Base-by-base conservation (phyloP, 2,113 vertebrate species). In the Burhinus bistriatus region DNA sequence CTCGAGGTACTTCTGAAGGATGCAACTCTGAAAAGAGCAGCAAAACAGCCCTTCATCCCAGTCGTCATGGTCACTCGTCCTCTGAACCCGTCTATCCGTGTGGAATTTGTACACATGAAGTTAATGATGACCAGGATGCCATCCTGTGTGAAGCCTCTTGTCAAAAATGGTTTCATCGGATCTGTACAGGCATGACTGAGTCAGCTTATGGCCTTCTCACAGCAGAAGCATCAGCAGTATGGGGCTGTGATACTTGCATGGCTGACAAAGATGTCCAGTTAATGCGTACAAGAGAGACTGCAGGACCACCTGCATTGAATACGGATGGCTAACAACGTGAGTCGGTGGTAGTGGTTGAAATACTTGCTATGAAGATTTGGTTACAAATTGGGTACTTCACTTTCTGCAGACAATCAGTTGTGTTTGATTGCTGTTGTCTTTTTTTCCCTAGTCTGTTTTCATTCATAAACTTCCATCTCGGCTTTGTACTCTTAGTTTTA, bases 151-250 rank as follows among this genome's bases (percentile, higher is more conserved):
- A 99, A 94, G 98, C 98, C 22, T 99, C 98, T 14, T 99, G 99
- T 91, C 98, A 98, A 75, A 99, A 99, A 25, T 99, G 98, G 99
- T 99, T 99, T 89, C 99, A 99, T 72, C 98, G 98, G 30, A 75
- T 98, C 80, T 99, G 99, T 57, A 99, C 98, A 0, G 99, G 99
- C n/a, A 98, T 99, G 98, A 99, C 98, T 1, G 98, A 99, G 95
- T 98, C 98, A 3, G 98, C 98, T 9, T 99, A 99, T 4, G 98
- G 98, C 51, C 97, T 99, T 19, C 98, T 99, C 8, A 99, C 98
- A 2, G 98, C 98, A 5, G 98, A 99, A 94, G 96, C 98, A 0
- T 98, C 98, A 1, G 99, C 99, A 1, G 98, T 99, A 3, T 99
- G 99, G 98, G 98, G 98, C 66, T 99, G 99, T 58, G 98, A 99